These are phyloP conservation scores for Nephrocerus scutellatus DNA, from an alignment of 2,888 invertebrate genomes.

Conservation along the genomic window DNA sequence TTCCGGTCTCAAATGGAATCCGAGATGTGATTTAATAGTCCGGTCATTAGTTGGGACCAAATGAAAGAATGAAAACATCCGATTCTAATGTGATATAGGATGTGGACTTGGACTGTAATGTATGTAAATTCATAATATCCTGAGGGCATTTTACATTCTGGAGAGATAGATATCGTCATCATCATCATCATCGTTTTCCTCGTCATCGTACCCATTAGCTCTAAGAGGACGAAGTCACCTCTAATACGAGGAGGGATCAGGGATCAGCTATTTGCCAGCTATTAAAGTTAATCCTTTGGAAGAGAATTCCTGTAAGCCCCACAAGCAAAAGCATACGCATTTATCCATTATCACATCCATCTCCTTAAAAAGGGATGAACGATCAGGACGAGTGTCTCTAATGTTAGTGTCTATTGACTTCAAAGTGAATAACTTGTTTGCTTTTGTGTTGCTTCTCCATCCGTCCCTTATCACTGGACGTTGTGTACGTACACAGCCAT, in stretches of 20 bases:
- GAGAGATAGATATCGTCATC: too few relatives aligned
- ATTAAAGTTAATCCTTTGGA: conserved; percentile 26
- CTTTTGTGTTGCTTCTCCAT: conserved; percentile 19
- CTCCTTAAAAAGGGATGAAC: conserved; percentile 1
- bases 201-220: too few relatives aligned
- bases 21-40: conserved; percentile 30
- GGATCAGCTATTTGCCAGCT: conserved; percentile 26
- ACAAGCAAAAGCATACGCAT: conserved; percentile 12
- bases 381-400: background rate
- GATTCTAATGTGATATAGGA: conserved; percentile 11
- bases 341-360: background rate
- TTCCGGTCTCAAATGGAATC: conserved; percentile 26
- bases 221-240: too few relatives aligned
- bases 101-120: conserved; percentile 6
- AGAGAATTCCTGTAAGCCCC: conserved; percentile 23
- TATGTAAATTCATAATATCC: conserved; percentile 24
- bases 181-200: too few relatives aligned
- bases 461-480: too few relatives aligned
- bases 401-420: conserved; percentile 3
- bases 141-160: too few relatives aligned
- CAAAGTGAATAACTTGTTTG: conserved; percentile 8
- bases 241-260: too few relatives aligned
- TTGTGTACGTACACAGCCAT: too few relatives aligned
- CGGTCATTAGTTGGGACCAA: conserved; percentile 25
- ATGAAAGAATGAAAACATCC: conserved; percentile 13